A percentile compares a stretch with the other conserved stretches of the same genome.
Evolutionary conservation across 2,113 vertebrate species (phyloP).

Genomic region (Gallinago jamesoni): DNA sequence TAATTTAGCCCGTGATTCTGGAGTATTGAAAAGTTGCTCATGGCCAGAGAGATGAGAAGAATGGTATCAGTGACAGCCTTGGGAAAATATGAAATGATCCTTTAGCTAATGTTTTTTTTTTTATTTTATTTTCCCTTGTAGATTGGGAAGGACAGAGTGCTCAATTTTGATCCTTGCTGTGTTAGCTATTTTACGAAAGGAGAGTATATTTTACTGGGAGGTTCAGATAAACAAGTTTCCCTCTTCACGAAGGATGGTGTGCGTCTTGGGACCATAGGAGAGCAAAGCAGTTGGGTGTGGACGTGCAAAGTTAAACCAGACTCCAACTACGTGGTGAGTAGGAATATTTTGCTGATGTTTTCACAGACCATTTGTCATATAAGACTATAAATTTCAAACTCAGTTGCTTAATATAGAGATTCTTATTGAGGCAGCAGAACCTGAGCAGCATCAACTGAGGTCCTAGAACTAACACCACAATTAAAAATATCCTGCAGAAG

Average conservation of each 20-base stretch:
- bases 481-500: not conserved
- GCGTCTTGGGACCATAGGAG: slow-evolving; percentile 87
- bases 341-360: not conserved
- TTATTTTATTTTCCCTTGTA: slow-evolving; percentile 46
- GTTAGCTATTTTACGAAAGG: slow-evolving; percentile 96
- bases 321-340: slow-evolving; percentile 94
- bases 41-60: not conserved
- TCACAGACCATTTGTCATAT: not conserved
- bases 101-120: not conserved
- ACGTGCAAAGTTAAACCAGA: slow-evolving; percentile 92
- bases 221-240: slow-evolving; percentile 93
- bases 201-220: slow-evolving; percentile 93
- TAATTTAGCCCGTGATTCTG: not conserved
- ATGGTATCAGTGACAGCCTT: not conserved
- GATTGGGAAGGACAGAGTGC: slow-evolving; percentile 90
- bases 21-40: not conserved
- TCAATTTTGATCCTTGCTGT: slow-evolving; percentile 95
- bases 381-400: not conserved
- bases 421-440: not conserved
- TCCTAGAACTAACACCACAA: not conserved
- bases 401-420: not conserved
- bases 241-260: slow-evolving; percentile 96
- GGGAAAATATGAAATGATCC: not conserved
- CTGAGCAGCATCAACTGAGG: not conserved
- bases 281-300: slow-evolving; percentile 96